phyloP scores from a whole-genome alignment of 2,797 vertebrate species.

The Tinamus major region DNA sequence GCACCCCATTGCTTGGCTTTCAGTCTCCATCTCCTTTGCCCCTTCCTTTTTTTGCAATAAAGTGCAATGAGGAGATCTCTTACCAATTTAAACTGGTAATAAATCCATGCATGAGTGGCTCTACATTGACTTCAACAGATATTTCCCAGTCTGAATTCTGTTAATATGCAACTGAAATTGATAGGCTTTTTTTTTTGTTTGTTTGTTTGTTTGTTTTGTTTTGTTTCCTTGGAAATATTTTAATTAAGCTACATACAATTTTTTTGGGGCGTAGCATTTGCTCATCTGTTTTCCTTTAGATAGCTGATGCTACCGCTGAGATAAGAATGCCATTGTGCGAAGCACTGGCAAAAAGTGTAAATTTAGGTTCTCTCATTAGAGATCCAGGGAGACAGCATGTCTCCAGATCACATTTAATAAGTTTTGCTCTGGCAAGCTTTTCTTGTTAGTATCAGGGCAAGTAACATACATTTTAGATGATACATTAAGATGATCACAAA shows the following conservation, averaged over 20 bases:
- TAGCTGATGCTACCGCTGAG: background rate
- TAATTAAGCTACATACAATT: background rate
- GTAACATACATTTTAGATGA: background rate
- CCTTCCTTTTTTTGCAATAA: background rate
- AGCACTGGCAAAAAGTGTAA: background rate
- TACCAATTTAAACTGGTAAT: background rate
- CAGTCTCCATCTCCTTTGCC: background rate
- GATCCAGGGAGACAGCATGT: background rate
- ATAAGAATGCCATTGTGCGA: constrained; percentile 6
- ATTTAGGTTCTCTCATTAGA: background rate
- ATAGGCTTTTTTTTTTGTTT: background rate
- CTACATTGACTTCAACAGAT: background rate
- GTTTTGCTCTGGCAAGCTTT: background rate
- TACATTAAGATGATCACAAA: background rate
- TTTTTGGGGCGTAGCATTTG: background rate
- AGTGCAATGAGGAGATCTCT: background rate
- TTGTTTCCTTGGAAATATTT: background rate
- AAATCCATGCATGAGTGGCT: background rate
- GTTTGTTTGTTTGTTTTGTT: too few species aligned
- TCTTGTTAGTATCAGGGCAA: background rate
- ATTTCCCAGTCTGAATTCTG: background rate
- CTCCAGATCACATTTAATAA: background rate
- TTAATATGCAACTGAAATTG: background rate
- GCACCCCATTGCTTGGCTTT: background rate
- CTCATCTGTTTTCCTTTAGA: background rate